phyloP scores from a whole-genome alignment of 2,888 invertebrate species.

The Scelioninae gen. 2 region DNA sequence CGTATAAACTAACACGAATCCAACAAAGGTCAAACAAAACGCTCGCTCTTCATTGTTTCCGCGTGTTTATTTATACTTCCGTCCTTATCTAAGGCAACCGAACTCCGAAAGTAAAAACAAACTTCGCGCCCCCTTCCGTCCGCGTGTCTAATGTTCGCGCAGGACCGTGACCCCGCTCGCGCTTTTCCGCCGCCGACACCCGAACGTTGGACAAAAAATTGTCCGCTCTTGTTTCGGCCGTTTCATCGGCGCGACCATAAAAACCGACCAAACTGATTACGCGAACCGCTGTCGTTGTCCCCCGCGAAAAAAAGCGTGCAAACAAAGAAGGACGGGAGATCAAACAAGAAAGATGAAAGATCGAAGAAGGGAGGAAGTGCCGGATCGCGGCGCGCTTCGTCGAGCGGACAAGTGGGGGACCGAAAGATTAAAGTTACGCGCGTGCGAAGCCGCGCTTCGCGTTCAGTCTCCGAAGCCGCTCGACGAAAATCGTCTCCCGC shows the following conservation, averaged over 20 bases:
- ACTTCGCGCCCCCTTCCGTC: too few relatives aligned
- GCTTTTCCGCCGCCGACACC: too few relatives aligned
- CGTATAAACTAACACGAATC: too few relatives aligned
- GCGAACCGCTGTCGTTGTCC: constrained; percentile 7
- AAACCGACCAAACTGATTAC: constrained; percentile 18
- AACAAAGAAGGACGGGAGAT: constrained; percentile 54
- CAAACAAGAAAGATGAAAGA: constrained; percentile 56
- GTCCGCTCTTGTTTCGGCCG: neutral
- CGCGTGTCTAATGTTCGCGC: too few relatives aligned
- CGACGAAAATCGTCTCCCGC: constrained; percentile 52
- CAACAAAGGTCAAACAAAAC: too few relatives aligned
- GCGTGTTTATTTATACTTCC: too few relatives aligned
- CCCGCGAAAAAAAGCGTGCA: constrained; percentile 21
- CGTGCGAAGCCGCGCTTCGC: constrained; percentile 65
- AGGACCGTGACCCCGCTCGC: too few relatives aligned
- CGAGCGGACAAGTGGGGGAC: constrained; percentile 64
- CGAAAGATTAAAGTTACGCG: constrained; percentile 67
- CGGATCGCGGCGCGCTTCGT: constrained; percentile 55
- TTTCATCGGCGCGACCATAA: neutral
- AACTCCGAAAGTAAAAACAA: too few relatives aligned
- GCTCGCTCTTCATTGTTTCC: too few relatives aligned
- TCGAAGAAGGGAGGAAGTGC: constrained; percentile 58
- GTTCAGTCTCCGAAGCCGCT: constrained; percentile 61
- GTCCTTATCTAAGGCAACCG: too few relatives aligned
- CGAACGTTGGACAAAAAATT: too few relatives aligned